A percentile compares a stretch with the other conserved stretches of the same genome.
Evolutionary conservation across 2,797 vertebrate genomes (phyloP).

Genomic region (Mus minutoides): DNA sequence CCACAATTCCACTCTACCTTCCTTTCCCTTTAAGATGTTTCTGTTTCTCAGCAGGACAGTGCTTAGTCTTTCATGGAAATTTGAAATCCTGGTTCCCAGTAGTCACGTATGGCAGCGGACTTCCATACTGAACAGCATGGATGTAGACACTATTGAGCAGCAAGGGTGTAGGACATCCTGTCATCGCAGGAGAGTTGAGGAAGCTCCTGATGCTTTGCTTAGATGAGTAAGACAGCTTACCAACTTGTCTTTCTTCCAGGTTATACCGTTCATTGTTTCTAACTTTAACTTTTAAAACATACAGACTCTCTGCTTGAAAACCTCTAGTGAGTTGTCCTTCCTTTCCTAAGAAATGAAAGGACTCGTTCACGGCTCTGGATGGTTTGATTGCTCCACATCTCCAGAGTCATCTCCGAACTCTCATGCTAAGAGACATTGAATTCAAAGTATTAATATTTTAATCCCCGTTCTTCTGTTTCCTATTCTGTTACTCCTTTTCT

Average conservation of each 20-base stretch:
- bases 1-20: not conserved
- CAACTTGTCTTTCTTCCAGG: not conserved
- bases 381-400: not conserved
- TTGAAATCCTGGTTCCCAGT: not conserved
- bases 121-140: not conserved
- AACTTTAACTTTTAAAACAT: constrained; percentile 21
- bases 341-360: not conserved
- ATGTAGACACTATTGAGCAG: not conserved
- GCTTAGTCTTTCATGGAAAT: not conserved
- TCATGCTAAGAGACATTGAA: not conserved
- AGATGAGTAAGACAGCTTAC: not conserved
- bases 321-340: not conserved
- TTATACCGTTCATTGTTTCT: not conserved
- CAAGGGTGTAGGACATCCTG: not conserved
- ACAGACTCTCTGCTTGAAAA: constrained; percentile 18
- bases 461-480: not conserved
- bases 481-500: not conserved
- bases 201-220: not conserved
- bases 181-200: not conserved
- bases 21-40: not conserved
- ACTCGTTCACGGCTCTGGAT: not conserved
- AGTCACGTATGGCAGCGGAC: not conserved
- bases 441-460: constrained; percentile 22
- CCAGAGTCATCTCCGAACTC: not conserved
- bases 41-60: not conserved